phyloP scores from a whole-genome alignment of 2,888 invertebrate species.

The Pogonocherus hispidulus region DNA sequence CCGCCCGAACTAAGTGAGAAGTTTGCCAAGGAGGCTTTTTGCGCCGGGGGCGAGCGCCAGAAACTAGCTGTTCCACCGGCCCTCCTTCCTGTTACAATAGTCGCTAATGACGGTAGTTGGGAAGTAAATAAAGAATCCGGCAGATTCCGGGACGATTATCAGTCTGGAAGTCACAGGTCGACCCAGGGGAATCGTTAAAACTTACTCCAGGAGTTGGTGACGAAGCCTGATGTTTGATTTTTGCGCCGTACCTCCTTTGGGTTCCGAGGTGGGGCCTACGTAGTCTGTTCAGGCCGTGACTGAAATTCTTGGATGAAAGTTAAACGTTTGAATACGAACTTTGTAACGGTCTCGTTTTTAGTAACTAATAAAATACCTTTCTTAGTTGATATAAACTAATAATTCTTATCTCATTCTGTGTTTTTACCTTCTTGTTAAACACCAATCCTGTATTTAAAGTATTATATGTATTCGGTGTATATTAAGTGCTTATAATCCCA shows the following conservation, averaged over 20 bases:
- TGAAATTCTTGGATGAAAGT: no score
- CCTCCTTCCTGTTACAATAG: slow-evolving; percentile 48
- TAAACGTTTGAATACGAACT: no score
- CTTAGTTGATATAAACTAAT: no score
- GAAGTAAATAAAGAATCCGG: slow-evolving; percentile 48
- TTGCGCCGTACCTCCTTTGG: background rate
- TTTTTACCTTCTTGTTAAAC: no score
- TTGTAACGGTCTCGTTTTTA: no score
- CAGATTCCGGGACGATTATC: slow-evolving; percentile 34
- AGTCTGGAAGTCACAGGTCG: slow-evolving; percentile 31
- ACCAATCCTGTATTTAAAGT: no score
- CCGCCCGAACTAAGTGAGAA: slow-evolving; percentile 8
- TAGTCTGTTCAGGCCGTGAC: background rate
- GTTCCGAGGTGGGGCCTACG: background rate
- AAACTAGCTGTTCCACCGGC: slow-evolving; percentile 41
- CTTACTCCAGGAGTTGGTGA: slow-evolving; percentile 31
- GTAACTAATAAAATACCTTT: no score
- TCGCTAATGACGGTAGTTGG: slow-evolving; percentile 49
- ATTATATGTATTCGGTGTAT: no score
- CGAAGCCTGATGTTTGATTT: slow-evolving; percentile 28
- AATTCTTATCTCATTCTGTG: no score
- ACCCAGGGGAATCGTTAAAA: slow-evolving; percentile 35
- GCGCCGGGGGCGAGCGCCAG: slow-evolving; percentile 30
- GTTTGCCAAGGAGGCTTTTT: slow-evolving; percentile 9
- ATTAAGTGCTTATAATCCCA: no score